A percentile compares a stretch with the other conserved stretches of the same genome.
These are phyloP conservation scores for Eupithecia centaureata DNA, from an alignment of 2,888 invertebrate genomes.

Conservation along the genomic window DNA sequence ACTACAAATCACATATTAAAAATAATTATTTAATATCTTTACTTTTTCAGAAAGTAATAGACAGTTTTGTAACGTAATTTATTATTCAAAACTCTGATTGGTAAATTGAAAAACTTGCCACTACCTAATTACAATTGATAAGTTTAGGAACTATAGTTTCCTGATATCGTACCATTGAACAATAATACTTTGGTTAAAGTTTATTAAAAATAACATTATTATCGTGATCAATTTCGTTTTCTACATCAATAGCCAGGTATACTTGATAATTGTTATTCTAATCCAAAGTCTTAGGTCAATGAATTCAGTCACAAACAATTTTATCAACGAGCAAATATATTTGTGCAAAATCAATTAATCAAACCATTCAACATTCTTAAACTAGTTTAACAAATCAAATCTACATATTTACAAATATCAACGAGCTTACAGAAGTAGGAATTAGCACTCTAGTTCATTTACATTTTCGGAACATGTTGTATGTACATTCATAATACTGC, in stretches of 20 bases:
- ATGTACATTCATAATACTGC: slow-evolving; percentile 61
- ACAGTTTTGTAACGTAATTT: not conserved
- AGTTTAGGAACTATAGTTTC: slow-evolving; percentile 69
- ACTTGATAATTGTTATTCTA: not conserved
- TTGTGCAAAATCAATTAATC: slow-evolving; percentile 70
- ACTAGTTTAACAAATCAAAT: slow-evolving; percentile 69
- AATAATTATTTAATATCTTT: not conserved
- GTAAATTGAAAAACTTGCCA: slow-evolving; percentile 4
- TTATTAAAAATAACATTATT: slow-evolving; percentile 11
- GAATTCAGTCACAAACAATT: slow-evolving; percentile 4
- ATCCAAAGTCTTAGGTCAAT: not conserved
- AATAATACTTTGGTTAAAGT: slow-evolving; percentile 66
- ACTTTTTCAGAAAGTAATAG: not conserved
- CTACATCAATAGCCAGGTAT: slow-evolving; percentile 9
- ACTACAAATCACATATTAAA: not conserved
- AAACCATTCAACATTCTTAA: slow-evolving; percentile 60
- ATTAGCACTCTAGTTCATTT: slow-evolving; percentile 67
- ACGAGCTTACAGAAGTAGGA: slow-evolving; percentile 66
- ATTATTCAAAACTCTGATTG: not conserved
- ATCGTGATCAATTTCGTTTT: not conserved
- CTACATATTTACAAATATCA: slow-evolving; percentile 77
- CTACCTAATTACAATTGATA: slow-evolving; percentile 38
- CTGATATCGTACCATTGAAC: slow-evolving; percentile 52
- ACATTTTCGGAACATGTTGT: slow-evolving; percentile 74
- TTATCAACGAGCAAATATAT: slow-evolving; percentile 37